A percentile compares a stretch with the other conserved stretches of the same genome.
phyloP scores from a whole-genome alignment of 2,113 vertebrate species.

The Helogale parvula region DNA sequence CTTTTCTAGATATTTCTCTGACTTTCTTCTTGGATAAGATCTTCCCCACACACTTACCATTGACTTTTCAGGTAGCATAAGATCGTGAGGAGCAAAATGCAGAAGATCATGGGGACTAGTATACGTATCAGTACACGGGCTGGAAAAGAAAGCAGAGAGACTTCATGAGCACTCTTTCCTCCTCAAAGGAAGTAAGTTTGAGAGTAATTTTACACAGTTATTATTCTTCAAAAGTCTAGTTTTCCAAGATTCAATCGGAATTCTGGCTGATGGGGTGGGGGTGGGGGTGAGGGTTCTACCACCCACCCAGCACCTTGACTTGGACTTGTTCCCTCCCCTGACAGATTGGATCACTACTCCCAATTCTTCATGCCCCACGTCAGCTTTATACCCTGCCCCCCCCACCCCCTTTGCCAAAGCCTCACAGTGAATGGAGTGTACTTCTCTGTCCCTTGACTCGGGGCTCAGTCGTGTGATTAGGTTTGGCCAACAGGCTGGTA shows the following conservation, averaged over 20 bases:
- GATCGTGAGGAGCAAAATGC: constrained; percentile 60
- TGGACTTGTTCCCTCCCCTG: background rate
- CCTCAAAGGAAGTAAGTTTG: background rate
- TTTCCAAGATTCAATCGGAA: background rate
- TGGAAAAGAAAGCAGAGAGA: constrained; percentile 69
- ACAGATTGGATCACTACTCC: background rate
- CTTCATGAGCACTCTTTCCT: background rate
- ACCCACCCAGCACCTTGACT: background rate
- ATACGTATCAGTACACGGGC: constrained; percentile 64
- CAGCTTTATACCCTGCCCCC: background rate
- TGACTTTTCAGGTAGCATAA: constrained; percentile 80
- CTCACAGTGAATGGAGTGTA: background rate
- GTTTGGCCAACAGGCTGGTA: background rate
- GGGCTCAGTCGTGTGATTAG: background rate
- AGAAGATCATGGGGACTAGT: constrained; percentile 68
- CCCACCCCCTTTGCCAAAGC: background rate
- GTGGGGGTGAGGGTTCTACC: background rate
- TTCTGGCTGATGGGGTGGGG: background rate
- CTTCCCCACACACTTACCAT: constrained; percentile 82
- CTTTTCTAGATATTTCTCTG: background rate
- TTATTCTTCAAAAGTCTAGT: background rate
- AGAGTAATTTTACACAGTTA: background rate
- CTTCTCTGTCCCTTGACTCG: background rate
- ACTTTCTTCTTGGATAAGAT: background rate
- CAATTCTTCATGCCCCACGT: background rate